Evolutionary conservation across 2,888 invertebrate genomes (phyloP).

Genomic region (Drosophila prostipennis): DNA sequence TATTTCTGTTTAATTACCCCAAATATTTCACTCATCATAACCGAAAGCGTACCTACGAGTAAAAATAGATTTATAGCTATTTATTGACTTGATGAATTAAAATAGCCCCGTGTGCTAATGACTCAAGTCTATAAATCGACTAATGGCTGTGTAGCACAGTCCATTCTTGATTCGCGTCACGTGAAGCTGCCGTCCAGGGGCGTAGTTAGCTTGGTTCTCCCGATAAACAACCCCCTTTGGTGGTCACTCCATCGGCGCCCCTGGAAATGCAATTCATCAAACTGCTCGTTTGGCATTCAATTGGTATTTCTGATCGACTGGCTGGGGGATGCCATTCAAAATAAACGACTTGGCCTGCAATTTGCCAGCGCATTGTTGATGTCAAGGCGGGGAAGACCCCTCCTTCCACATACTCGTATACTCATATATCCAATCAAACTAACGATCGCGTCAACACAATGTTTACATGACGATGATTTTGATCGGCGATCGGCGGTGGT

Average conservation of each 20-base stretch:
- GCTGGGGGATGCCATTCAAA: constrained; percentile 47
- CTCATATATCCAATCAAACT: constrained; percentile 14
- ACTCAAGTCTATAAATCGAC: constrained; percentile 17
- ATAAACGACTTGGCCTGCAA: constrained; percentile 24
- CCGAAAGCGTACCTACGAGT: constrained; percentile 19
- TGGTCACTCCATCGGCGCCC: constrained; percentile 5
- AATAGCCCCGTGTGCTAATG: constrained; percentile 23
- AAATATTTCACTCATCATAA: constrained; percentile 55
- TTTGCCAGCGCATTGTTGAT: constrained; percentile 36
- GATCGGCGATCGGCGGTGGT: not conserved
- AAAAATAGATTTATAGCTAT: constrained; percentile 20
- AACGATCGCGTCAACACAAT: constrained; percentile 46
- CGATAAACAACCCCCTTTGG: not conserved
- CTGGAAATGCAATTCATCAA: constrained; percentile 70
- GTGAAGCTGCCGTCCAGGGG: not conserved
- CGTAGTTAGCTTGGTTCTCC: not conserved
- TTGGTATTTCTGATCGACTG: constrained; percentile 57
- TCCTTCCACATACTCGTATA: constrained; percentile 1
- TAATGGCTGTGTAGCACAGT: constrained; percentile 19
- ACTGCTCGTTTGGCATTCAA: constrained; percentile 53
- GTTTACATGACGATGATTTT: constrained; percentile 44
- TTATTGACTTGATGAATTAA: constrained; percentile 40
- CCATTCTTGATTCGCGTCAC: constrained; percentile 1
- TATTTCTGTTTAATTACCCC: constrained; percentile 65
- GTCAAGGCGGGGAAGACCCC: constrained; percentile 27